phyloP scores from a whole-genome alignment of 2,888 invertebrate genomes.

The Epinotia bilunana region DNA sequence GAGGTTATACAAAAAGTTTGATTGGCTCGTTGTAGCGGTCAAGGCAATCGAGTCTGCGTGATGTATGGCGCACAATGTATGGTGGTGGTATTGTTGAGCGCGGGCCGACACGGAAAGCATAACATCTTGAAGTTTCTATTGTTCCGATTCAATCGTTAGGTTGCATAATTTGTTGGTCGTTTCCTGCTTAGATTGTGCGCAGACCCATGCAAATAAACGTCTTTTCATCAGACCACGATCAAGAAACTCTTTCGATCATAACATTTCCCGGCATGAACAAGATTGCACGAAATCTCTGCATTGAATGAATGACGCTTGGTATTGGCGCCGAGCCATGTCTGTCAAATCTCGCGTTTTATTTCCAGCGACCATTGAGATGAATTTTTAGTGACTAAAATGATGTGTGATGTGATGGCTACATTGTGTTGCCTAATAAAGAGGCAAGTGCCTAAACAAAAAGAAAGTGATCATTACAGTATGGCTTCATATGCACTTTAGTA shows the following conservation, averaged over 20 bases:
- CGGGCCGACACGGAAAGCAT: constrained; percentile 20
- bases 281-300: constrained; percentile 31
- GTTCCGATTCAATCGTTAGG: constrained; percentile 29
- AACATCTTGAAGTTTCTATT: constrained; percentile 32
- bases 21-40: constrained; percentile 42
- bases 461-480: neutral
- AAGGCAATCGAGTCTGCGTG: constrained; percentile 37
- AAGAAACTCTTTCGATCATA: neutral
- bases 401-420: neutral
- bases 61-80: constrained; percentile 32
- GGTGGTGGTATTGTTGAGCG: constrained; percentile 17
- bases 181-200: neutral
- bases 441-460: neutral
- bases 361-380: constrained; percentile 21
- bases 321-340: constrained; percentile 38
- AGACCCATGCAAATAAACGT: neutral
- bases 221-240: neutral
- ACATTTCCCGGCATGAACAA: constrained; percentile 34
- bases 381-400: constrained; percentile 19
- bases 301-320: constrained; percentile 33
- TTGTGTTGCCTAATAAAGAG: neutral
- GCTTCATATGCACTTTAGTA: no score
- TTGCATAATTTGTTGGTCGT: constrained; percentile 18
- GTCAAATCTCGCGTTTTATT: constrained; percentile 37
- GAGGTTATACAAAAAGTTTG: constrained; percentile 43